phyloP scores from a whole-genome alignment of 2,888 invertebrate genomes.

The Abrostola tripartita region DNA sequence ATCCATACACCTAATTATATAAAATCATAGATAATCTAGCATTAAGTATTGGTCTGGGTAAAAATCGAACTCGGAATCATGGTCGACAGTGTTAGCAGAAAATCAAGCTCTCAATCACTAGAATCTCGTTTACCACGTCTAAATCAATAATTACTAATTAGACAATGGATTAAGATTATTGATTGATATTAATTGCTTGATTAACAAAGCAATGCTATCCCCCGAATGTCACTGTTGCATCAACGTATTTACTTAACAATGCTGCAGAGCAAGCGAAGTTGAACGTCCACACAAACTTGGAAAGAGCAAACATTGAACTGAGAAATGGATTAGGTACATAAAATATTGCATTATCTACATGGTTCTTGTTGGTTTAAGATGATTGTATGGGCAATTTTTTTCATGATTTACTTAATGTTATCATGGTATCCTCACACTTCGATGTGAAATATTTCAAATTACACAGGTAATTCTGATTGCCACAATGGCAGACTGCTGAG shows the following conservation, averaged over 20 bases:
- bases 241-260: slow-evolving; percentile 33
- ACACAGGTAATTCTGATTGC: too few species aligned
- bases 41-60: too few species aligned
- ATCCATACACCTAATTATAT: too few species aligned
- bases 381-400: slow-evolving; percentile 21
- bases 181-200: slow-evolving; percentile 24
- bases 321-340: slow-evolving; percentile 51
- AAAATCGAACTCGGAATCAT: too few species aligned
- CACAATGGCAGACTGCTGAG: too few species aligned
- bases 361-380: slow-evolving; percentile 25
- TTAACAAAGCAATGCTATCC: slow-evolving; percentile 41
- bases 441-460: too few species aligned
- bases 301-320: slow-evolving; percentile 40
- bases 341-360: slow-evolving; percentile 49
- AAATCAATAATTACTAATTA: background rate
- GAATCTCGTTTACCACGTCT: background rate
- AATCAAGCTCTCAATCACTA: too few species aligned
- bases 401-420: too few species aligned
- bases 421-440: too few species aligned
- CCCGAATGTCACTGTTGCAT: slow-evolving; percentile 27
- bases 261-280: slow-evolving; percentile 7
- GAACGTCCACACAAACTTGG: slow-evolving; percentile 31
- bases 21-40: too few species aligned
- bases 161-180: background rate
- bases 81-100: too few species aligned